Evolutionary conservation across 2,888 invertebrate species (phyloP).

Genomic region (Tillus elongatus): DNA sequence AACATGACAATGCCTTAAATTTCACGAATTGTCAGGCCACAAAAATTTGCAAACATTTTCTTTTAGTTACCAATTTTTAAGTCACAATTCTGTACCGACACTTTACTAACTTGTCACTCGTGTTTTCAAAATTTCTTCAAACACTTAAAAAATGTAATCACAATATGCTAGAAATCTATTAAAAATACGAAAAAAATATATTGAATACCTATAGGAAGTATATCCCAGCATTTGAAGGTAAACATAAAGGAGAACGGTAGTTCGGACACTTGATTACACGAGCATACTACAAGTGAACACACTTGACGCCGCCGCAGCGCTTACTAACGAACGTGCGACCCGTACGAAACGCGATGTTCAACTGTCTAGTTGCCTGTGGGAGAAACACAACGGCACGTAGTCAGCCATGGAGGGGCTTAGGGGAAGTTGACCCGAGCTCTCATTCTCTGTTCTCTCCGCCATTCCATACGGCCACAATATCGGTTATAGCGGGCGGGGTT

Average conservation of each 20-base stretch:
- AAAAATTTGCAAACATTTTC: too few species aligned
- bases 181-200: too few species aligned
- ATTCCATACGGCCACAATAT: constrained; percentile 45
- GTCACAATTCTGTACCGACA: too few species aligned
- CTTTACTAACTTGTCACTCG: too few species aligned
- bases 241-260: constrained; percentile 42
- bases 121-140: too few species aligned
- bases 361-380: constrained; percentile 44
- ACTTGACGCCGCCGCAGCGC: too few species aligned
- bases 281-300: constrained; percentile 7
- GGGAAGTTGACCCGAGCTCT: constrained; percentile 47
- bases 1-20: too few species aligned
- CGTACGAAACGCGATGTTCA: constrained; percentile 32
- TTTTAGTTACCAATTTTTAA: too few species aligned
- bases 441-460: constrained; percentile 35
- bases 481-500: constrained; percentile 43
- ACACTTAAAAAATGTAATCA: too few species aligned
- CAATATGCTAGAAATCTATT: too few species aligned
- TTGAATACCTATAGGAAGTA: constrained; percentile 57
- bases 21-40: too few species aligned
- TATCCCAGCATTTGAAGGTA: constrained; percentile 59
- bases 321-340: constrained; percentile 20
- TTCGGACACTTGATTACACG: constrained; percentile 23
- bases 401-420: constrained; percentile 42
- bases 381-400: constrained; percentile 54